These are phyloP conservation scores for Halisarca cf. caerulea DNA, from an alignment of 37 sponge, comb jelly and placozoan species.

Conservation along the genomic window DNA sequence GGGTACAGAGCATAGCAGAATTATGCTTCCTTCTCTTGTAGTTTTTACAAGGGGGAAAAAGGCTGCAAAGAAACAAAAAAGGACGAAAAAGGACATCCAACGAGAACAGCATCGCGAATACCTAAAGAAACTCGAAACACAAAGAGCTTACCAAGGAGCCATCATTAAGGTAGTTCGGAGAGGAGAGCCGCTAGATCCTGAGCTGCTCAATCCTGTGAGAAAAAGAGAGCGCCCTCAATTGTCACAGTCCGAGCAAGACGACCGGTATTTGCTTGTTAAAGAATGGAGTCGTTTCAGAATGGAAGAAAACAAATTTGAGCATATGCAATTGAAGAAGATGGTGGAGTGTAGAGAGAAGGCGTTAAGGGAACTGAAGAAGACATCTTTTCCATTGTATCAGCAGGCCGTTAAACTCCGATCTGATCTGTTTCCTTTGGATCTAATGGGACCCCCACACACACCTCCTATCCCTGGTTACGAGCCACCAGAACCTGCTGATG, in stretches of 20 bases:
- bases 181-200: slow-evolving; percentile 86
- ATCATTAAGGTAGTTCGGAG: slow-evolving; percentile 54
- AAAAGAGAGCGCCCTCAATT: slow-evolving; percentile 50
- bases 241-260: slow-evolving; percentile 59
- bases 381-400: slow-evolving; percentile 64
- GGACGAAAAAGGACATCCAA: slow-evolving; percentile 40
- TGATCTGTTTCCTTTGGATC: slow-evolving; percentile 62
- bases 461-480: slow-evolving; percentile 64
- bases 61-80: slow-evolving; percentile 30
- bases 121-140: slow-evolving; percentile 46
- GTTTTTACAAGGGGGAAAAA: slow-evolving; percentile 43
- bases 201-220: slow-evolving; percentile 81
- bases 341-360: slow-evolving; percentile 67
- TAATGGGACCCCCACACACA: slow-evolving; percentile 56
- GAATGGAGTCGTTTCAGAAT: slow-evolving; percentile 67
- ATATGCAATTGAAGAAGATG: slow-evolving; percentile 35
- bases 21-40: neutral
- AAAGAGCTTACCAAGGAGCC: slow-evolving; percentile 45
- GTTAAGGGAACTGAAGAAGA: slow-evolving; percentile 70
- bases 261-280: slow-evolving; percentile 62
- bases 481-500: slow-evolving; percentile 67
- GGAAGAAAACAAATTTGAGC: slow-evolving; percentile 60
- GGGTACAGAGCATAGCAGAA: too few species aligned
- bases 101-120: slow-evolving; percentile 49
- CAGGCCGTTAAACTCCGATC: slow-evolving; percentile 56